Evolutionary conservation across 1,140 invertebrate species (phyloP).

Genomic region (Melipona quadrifasciata): DNA sequence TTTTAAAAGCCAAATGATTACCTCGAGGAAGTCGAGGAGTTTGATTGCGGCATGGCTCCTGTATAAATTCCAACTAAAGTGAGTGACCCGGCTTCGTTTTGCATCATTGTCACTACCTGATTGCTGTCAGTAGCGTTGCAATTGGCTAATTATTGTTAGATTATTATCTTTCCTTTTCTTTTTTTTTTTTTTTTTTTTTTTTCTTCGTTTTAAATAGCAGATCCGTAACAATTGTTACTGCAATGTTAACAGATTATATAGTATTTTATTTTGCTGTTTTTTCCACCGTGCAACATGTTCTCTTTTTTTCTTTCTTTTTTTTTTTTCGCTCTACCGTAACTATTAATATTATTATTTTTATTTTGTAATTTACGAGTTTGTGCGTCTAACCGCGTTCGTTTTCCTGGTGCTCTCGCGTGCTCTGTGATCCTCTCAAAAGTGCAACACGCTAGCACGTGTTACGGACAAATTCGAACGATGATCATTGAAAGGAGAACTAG

Average conservation of each 20-base stretch:
- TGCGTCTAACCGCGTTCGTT: slow-evolving; percentile 56
- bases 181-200: slow-evolving; percentile 38
- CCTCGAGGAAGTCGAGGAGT: background rate
- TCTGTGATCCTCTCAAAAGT: background rate
- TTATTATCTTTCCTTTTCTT: slow-evolving; percentile 36
- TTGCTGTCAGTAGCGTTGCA: slow-evolving; percentile 33
- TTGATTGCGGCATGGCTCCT: background rate
- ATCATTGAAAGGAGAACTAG: slow-evolving; percentile 10
- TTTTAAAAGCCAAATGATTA: slow-evolving; percentile 1
- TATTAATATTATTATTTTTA: slow-evolving; percentile 32
- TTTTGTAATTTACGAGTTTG: slow-evolving; percentile 39
- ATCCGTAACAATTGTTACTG: slow-evolving; percentile 30
- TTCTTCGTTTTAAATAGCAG: slow-evolving; percentile 50
- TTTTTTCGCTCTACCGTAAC: slow-evolving; percentile 28
- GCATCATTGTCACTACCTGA: slow-evolving; percentile 18
- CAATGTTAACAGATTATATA: slow-evolving; percentile 53
- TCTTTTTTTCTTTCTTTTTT: slow-evolving; percentile 30
- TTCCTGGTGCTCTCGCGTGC: slow-evolving; percentile 37
- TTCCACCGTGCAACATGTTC: slow-evolving; percentile 42
- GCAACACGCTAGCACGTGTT: background rate
- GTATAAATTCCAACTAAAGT: background rate
- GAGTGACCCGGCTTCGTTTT: slow-evolving; percentile 40
- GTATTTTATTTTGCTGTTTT: slow-evolving; percentile 60
- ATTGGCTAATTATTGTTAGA: slow-evolving; percentile 46
- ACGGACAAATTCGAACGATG: background rate